phyloP scores from a whole-genome alignment of 2,113 vertebrate species.

The Hiodon alosoides region DNA sequence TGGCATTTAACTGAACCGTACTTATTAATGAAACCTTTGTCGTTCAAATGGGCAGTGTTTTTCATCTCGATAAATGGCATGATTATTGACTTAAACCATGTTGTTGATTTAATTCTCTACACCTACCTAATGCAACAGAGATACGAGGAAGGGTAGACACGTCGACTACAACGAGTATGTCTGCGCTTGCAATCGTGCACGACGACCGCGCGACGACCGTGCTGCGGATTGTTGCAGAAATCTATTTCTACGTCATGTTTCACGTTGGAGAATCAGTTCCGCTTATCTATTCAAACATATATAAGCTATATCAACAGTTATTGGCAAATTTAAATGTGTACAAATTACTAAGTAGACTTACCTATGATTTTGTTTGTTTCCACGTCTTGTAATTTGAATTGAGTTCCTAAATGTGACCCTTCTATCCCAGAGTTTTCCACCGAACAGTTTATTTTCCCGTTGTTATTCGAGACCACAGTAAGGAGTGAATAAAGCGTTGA shows the following conservation, averaged over 20 bases:
- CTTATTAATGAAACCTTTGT: conserved; percentile 42
- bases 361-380: background rate
- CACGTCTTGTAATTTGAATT: background rate
- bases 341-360: background rate
- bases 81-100: conserved; percentile 32
- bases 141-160: conserved; percentile 28
- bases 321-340: background rate
- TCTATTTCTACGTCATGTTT: conserved; percentile 7
- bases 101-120: conserved; percentile 34
- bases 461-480: too few relatives aligned
- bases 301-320: background rate
- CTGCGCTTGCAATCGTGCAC: conserved; percentile 45
- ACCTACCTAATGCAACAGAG: conserved; percentile 28
- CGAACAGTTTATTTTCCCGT: too few relatives aligned
- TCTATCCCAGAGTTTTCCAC: background rate
- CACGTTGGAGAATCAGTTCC: background rate
- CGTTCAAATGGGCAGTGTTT: conserved; percentile 34
- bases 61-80: conserved; percentile 43
- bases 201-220: conserved; percentile 13
- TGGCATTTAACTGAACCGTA: conserved; percentile 54
- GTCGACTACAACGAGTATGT: conserved; percentile 31
- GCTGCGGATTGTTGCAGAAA: background rate
- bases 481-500: too few relatives aligned
- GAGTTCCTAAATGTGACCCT: background rate
- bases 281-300: conserved; percentile 1